phyloP scores from a whole-genome alignment of 2,797 vertebrate species.

The Apogon hyalosoma region DNA sequence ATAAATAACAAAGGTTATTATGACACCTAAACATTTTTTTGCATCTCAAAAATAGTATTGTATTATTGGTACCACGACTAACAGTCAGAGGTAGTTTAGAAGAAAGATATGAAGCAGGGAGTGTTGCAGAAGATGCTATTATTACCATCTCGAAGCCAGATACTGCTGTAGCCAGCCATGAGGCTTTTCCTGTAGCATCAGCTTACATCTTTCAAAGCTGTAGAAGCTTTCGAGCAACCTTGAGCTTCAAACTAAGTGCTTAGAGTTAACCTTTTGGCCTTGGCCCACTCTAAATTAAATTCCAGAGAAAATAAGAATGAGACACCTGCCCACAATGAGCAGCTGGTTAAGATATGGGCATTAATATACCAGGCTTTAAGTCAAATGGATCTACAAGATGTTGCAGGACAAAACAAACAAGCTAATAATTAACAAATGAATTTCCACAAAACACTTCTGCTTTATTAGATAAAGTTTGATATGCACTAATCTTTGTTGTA shows the following conservation, averaged over 20 bases:
- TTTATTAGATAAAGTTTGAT: too few species aligned
- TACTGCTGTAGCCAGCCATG: conserved; percentile 49
- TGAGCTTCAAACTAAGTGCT: conserved; percentile 68
- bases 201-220: conserved; percentile 64
- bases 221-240: conserved; percentile 59
- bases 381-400: too few species aligned
- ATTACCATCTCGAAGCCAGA: conserved; percentile 69
- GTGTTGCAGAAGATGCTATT: conserved; percentile 64
- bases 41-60: too few species aligned
- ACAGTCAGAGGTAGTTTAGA: conserved; percentile 8
- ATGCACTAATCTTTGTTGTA: too few species aligned
- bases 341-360: conserved; percentile 24
- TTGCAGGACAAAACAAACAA: too few species aligned
- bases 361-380: too few species aligned
- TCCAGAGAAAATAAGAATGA: conserved; percentile 57
- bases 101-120: conserved; percentile 44
- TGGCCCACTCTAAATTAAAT: conserved; percentile 44
- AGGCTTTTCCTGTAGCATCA: conserved; percentile 62
- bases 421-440: too few species aligned
- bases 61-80: too few species aligned
- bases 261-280: conserved; percentile 62
- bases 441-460: too few species aligned
- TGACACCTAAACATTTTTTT: too few species aligned
- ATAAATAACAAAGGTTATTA: not conserved
- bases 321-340: conserved; percentile 57